These are phyloP conservation scores for Tipula lateralis DNA, from an alignment of 2,888 invertebrate species.

Conservation along the genomic window DNA sequence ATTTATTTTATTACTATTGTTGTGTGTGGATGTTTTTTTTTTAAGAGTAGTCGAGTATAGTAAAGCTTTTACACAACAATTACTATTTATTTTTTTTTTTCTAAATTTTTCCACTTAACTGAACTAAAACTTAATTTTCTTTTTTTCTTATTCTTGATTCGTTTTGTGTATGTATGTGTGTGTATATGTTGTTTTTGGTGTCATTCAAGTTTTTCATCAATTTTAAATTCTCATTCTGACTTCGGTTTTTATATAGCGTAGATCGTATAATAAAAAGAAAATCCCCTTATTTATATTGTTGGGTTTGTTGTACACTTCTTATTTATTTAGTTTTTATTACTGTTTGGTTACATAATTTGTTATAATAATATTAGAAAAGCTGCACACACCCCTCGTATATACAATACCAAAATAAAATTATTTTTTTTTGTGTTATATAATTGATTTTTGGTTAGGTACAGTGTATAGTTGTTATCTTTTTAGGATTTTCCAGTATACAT, in stretches of 20 bases:
- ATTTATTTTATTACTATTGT: not conserved
- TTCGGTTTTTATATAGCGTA: not conserved
- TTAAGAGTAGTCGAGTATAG: not conserved
- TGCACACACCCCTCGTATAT: not conserved
- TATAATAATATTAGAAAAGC: constrained; percentile 11
- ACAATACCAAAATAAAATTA: not conserved
- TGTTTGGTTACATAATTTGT: constrained; percentile 19
- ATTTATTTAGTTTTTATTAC: not conserved
- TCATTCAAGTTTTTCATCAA: constrained; percentile 11
- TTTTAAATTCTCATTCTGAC: not conserved
- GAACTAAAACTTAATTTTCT: not conserved
- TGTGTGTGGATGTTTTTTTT: not conserved
- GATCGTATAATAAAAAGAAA: not conserved
- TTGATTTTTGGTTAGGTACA: not conserved
- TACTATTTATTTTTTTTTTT: not conserved
- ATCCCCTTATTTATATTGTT: not conserved
- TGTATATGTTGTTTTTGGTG: not conserved
- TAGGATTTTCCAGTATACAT: not conserved
- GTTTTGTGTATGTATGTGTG: not conserved
- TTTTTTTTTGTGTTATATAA: not conserved
- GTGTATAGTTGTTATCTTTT: constrained; percentile 4
- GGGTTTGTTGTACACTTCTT: not conserved
- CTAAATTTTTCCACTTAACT: not conserved
- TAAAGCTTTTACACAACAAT: not conserved
- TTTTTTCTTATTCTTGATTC: not conserved